Base-by-base conservation (phyloP, 1,140 invertebrate genomes). In the Hermatobates lingyangjiaoensis region DNA sequence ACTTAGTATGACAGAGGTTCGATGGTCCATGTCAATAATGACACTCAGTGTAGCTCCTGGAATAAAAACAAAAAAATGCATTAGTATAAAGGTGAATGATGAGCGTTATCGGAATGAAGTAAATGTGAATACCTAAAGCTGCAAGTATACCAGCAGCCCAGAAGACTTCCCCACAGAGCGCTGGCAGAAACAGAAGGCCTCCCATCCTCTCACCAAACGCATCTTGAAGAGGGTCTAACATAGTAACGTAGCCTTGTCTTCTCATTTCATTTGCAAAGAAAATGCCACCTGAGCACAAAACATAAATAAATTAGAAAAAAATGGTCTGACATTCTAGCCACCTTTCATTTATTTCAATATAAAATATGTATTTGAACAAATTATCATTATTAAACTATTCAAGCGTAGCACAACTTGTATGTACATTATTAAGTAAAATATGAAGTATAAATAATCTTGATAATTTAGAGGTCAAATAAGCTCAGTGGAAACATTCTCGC, bases 191-290 rank as follows among this genome's bases (percentile, higher is more conserved):
- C 44, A 98, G 73, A 21, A 98, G 69, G 0, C 92, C 94, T 24
- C 94, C 93, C 88, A 98, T 97, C 54, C 92, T 74, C 63, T 89
- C 83, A 10, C 95, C 95, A 66, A 95, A 97, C 23, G 84, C 83
- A 60, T 91, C 85, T 69, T 95, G 90, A 58, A 98, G 81, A 1
- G 94, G 94, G 71, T 98, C 95, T 68, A 98, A 67, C 94, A 98
- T 98, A 7, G 95, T 98, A 39, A 98, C 82, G 70, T 98, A 98
- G 48, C 92, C 93, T 68, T 95, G 85, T 65, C 87, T 77, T 57
- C 95, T 73, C 94, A 98, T 98, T 59, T 88, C 87, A 66, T 90
- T 91, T 48, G 94, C 94, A 70, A 98, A 98, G 66, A 98, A 93
- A 57, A 95, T 78, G 18, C 94, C 95, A 60, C 93, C 91, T 91